These are phyloP conservation scores for Fregata magnificens DNA, from an alignment of 2,113 vertebrate genomes.

Conservation along the genomic window DNA sequence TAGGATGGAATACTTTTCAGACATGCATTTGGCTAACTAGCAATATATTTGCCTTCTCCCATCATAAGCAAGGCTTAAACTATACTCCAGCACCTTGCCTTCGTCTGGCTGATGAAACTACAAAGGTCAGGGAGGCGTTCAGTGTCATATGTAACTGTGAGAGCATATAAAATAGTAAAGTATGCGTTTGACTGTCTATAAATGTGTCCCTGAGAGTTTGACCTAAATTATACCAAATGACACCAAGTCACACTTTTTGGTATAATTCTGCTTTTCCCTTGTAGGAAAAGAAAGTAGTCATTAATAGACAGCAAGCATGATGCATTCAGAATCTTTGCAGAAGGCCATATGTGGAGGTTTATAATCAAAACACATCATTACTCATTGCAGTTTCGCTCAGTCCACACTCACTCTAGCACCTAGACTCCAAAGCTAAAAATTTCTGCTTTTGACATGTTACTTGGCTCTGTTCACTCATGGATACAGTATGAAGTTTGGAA, in stretches of 20 bases:
- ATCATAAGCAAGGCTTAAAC: not conserved
- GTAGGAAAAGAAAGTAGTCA: not conserved
- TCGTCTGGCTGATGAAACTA: not conserved
- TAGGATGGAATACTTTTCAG: not conserved
- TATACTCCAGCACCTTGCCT: not conserved
- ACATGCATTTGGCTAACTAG: not conserved
- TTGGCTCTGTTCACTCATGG: not conserved
- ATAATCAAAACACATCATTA: constrained; percentile 41
- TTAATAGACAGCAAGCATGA: not conserved
- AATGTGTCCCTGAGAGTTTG: not conserved
- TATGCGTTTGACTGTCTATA: not conserved
- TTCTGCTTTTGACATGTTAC: constrained; percentile 3
- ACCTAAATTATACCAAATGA: not conserved
- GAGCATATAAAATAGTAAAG: not conserved
- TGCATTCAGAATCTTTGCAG: not conserved
- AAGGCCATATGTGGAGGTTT: constrained; percentile 11
- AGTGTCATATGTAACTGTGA: not conserved
- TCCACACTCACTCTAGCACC: not conserved
- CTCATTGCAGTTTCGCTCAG: constrained; percentile 2
- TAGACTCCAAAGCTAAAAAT: not conserved
- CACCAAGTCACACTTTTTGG: not conserved
- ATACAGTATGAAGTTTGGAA: not conserved
- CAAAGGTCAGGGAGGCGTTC: not conserved
- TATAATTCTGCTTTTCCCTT: not conserved
- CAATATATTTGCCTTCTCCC: not conserved